Percentiles rank a stretch among this genome's conserved stretches.
These are phyloP conservation scores for Diprion similis DNA, from an alignment of 1,140 invertebrate species.

Conservation along the genomic window DNA sequence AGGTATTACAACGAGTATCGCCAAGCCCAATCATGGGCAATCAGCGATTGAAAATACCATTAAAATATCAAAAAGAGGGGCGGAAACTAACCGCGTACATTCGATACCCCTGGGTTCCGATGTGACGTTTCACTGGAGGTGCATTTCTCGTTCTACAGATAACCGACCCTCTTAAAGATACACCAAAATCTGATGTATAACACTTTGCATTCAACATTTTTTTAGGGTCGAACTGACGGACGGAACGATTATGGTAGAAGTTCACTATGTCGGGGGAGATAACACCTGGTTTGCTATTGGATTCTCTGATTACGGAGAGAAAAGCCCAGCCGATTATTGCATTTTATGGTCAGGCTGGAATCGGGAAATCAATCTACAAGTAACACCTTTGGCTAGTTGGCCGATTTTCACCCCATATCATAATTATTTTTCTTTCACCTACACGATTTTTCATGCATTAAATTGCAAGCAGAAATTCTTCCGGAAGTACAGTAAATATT, in stretches of 20 bases:
- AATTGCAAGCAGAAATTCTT: no score
- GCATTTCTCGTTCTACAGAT: neutral
- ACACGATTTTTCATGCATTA: conserved; percentile 13
- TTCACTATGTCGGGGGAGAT: conserved; percentile 59
- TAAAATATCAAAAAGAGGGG: neutral
- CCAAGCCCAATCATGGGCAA: neutral
- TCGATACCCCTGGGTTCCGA: conserved; percentile 53
- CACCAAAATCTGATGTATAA: conserved; percentile 11
- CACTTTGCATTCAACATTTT: neutral
- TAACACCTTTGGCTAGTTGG: conserved; percentile 56
- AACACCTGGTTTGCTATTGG: conserved; percentile 84
- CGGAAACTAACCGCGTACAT: conserved; percentile 37
- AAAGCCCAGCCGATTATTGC: conserved; percentile 83
- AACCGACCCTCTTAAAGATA: neutral
- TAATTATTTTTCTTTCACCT: neutral
- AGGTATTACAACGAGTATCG: neutral
- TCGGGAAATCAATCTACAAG: conserved; percentile 71
- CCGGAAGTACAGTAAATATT: no score
- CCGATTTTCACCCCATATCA: no score
- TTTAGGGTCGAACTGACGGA: conserved; percentile 57
- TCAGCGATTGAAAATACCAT: neutral
- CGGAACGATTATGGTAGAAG: conserved; percentile 57
- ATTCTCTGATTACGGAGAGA: conserved; percentile 88
- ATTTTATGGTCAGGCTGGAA: conserved; percentile 79
- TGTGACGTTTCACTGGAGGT: conserved; percentile 57